Percentiles rank a stretch among this genome's conserved stretches.
Conservation (phyloP, 2,888 invertebrate species). For the Choristoneura rosaceana region DNA sequence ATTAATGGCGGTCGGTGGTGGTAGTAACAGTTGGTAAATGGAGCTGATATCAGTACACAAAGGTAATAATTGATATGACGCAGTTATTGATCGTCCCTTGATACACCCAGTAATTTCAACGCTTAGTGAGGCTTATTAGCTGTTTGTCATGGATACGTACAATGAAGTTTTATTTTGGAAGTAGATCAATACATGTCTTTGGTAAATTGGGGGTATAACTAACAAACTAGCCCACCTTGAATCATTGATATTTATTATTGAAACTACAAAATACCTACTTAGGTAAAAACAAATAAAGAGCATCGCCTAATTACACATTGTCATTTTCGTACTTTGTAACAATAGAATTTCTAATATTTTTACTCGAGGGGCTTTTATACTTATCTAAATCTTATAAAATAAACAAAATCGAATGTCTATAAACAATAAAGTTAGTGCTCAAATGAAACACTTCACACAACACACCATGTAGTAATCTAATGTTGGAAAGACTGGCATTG, state of each 20-base stretch:
- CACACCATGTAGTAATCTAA: slow-evolving; percentile 59
- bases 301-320: neutral
- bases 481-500: slow-evolving; percentile 81
- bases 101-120: slow-evolving; percentile 27
- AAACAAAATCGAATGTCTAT: neutral
- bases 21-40: slow-evolving; percentile 40
- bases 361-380: neutral
- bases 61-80: slow-evolving; percentile 64
- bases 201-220: neutral
- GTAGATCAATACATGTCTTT: slow-evolving; percentile 16
- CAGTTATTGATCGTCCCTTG: slow-evolving; percentile 57
- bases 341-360: neutral
- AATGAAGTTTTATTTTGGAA: slow-evolving; percentile 16
- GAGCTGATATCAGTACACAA: slow-evolving; percentile 56
- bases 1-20: slow-evolving; percentile 51
- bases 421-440: slow-evolving; percentile 8
- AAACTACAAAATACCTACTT: neutral
- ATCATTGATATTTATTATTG: slow-evolving; percentile 1
- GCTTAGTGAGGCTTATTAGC: slow-evolving; percentile 18
- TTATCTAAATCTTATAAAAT: neutral
- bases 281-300: too few relatives aligned
- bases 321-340: neutral
- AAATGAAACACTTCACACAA: slow-evolving; percentile 43
- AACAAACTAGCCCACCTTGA: slow-evolving; percentile 1
- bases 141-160: slow-evolving; percentile 15